These are phyloP conservation scores for Rhinichthys osculus DNA, from an alignment of 2,797 vertebrate species.

Conservation along the genomic window DNA sequence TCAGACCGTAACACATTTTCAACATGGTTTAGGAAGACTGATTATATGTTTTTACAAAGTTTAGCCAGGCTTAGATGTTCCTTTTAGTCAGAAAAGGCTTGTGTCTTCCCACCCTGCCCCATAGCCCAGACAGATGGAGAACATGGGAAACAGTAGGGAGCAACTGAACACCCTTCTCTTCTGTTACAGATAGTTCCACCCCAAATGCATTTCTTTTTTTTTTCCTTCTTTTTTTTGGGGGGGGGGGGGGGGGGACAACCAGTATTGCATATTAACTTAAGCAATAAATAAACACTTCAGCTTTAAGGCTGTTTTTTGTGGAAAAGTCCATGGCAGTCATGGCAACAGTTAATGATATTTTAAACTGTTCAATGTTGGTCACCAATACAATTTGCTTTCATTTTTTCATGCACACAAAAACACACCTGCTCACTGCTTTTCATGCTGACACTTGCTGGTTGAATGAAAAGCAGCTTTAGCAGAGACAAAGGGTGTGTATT, in stretches of 20 bases:
- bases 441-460: conserved; percentile 70
- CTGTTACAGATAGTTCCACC: no score
- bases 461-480: conserved; percentile 78
- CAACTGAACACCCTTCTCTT: no score
- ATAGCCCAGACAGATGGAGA: no score
- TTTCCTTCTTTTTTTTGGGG: no score
- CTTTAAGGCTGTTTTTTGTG: no score
- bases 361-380: background rate
- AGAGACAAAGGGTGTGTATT: conserved; percentile 71
- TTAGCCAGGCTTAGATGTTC: background rate
- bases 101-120: background rate
- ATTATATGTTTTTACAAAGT: background rate
- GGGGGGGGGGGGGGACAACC: no score
- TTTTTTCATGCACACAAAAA: conserved; percentile 41
- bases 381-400: background rate
- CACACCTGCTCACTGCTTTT: conserved; percentile 51
- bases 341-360: background rate
- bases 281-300: no score
- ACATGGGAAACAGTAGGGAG: no score
- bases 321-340: no score
- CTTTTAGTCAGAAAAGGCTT: background rate
- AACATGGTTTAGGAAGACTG: background rate
- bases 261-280: no score
- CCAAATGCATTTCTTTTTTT: no score
- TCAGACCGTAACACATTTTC: background rate